Conservation (phyloP, 2,113 vertebrate species). For the Rhinolophus ferrumequinum region DNA sequence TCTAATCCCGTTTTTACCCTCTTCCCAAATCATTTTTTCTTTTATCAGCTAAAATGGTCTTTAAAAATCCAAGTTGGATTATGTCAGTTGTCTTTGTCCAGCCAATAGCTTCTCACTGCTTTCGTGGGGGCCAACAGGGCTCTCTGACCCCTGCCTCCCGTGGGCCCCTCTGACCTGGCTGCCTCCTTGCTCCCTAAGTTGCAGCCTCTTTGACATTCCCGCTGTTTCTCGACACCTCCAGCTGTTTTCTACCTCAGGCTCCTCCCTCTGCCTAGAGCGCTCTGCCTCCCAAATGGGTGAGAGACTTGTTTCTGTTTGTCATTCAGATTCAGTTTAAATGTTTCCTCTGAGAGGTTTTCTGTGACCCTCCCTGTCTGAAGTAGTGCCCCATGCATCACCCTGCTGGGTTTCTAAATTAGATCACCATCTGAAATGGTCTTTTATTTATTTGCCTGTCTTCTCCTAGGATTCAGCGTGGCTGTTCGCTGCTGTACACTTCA, state of each 20-base stretch:
- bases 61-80: neutral
- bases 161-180: neutral
- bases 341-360: neutral
- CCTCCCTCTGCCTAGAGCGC: neutral
- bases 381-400: neutral
- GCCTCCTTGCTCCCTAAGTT: neutral
- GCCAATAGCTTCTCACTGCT: neutral
- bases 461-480: neutral
- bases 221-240: neutral
- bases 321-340: neutral
- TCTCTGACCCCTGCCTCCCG: neutral
- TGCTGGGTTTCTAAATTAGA: neutral
- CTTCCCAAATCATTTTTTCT: neutral
- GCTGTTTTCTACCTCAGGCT: neutral
- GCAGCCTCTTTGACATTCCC: neutral
- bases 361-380: neutral
- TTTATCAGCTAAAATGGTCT: neutral
- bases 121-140: neutral
- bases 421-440: neutral
- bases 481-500: neutral
- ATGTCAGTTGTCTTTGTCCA: neutral
- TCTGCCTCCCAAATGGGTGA: neutral
- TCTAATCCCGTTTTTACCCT: neutral
- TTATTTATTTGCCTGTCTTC: neutral
- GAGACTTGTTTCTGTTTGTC: slow-evolving; percentile 9